Evolutionary conservation across 1,140 invertebrate genomes (phyloP).

Genomic region (Pseudomyrmex pallidus): DNA sequence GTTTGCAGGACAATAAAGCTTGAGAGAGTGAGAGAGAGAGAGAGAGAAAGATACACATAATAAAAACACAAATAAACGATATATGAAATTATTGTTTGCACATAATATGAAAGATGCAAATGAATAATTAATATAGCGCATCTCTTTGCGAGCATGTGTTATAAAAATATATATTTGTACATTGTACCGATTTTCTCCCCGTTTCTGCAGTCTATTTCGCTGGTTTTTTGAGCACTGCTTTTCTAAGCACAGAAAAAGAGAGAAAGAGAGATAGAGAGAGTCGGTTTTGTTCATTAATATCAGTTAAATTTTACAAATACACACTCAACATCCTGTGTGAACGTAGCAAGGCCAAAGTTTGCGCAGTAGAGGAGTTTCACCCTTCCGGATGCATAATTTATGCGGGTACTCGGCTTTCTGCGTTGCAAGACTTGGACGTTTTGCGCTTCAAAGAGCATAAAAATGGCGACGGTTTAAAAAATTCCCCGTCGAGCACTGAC

Average conservation of each 20-base stretch:
- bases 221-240: no score
- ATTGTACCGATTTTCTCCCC: no score
- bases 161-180: no score
- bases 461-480: constrained; percentile 57
- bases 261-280: no score
- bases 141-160: no score
- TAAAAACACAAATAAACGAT: background rate
- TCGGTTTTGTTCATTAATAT: constrained; percentile 55
- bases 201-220: no score
- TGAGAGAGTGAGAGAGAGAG: no score
- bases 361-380: constrained; percentile 44
- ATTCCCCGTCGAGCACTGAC: constrained; percentile 12
- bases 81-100: constrained; percentile 1
- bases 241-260: no score
- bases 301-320: constrained; percentile 57
- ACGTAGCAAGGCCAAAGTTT: constrained; percentile 47
- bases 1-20: background rate
- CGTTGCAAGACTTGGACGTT: constrained; percentile 58
- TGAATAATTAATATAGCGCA: background rate
- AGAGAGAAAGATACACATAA: background rate
- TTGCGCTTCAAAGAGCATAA: constrained; percentile 64
- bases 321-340: constrained; percentile 13
- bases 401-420: constrained; percentile 58
- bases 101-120: background rate
- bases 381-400: constrained; percentile 60